Evolutionary conservation across 1,140 invertebrate species (phyloP).

Genomic region (Drosophila arizonae): DNA sequence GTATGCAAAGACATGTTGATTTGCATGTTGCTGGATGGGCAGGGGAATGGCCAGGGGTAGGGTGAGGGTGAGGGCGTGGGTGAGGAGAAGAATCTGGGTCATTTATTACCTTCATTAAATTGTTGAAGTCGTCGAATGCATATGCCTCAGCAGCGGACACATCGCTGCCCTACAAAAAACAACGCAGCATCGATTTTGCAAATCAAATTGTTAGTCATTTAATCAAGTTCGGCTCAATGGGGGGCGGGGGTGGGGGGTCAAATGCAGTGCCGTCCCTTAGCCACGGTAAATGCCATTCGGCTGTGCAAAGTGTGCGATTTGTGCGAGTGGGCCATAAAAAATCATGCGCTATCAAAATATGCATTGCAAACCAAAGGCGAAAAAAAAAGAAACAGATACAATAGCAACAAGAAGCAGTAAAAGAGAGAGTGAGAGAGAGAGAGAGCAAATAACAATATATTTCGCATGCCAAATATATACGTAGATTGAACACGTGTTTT

Average conservation of each 20-base stretch:
- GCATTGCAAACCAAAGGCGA: constrained; percentile 32
- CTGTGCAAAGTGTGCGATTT: constrained; percentile 14
- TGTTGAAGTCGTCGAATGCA: constrained; percentile 82
- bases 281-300: not conserved
- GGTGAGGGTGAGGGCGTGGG: not conserved
- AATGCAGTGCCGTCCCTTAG: not conserved
- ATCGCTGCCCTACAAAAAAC: constrained; percentile 70
- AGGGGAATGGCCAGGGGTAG: not conserved
- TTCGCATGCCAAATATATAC: constrained; percentile 60
- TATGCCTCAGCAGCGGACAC: constrained; percentile 77
- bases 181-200: constrained; percentile 25
- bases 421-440: not conserved
- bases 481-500: constrained; percentile 65
- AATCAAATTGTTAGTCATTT: constrained; percentile 37
- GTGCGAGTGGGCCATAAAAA: constrained; percentile 33
- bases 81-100: constrained; percentile 54
- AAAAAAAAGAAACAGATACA: not conserved
- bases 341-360: constrained; percentile 40
- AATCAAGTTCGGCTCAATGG: constrained; percentile 11
- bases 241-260: too few relatives aligned
- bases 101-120: constrained; percentile 82
- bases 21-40: constrained; percentile 13
- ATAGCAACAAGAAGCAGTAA: constrained; percentile 12
- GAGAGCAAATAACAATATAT: constrained; percentile 53
- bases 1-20: constrained; percentile 35